Percentiles rank a stretch among this genome's conserved stretches.
Conservation (phyloP, 2,113 vertebrate species). For the Marmota flaviventris region DNA sequence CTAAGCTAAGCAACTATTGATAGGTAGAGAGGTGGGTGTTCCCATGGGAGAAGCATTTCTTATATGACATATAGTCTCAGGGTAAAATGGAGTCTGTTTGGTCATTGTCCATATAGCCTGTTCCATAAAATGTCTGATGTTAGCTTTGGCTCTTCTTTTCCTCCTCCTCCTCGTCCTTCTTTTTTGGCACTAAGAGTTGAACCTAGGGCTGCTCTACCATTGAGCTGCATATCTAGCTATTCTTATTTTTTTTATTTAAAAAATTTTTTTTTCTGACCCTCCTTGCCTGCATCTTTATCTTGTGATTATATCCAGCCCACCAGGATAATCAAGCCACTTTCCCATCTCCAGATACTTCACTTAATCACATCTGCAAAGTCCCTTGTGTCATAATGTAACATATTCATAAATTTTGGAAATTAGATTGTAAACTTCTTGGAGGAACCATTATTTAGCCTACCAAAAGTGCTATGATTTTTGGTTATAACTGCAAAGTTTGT, state of each 20-base stretch:
- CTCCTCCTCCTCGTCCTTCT: too few relatives aligned
- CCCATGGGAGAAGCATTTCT: too few relatives aligned
- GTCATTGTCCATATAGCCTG: too few relatives aligned
- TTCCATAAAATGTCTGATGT: background rate
- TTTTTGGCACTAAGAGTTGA: too few relatives aligned
- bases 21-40: too few relatives aligned
- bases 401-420: background rate
- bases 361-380: background rate
- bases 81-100: too few relatives aligned
- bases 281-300: background rate
- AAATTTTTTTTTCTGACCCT: background rate
- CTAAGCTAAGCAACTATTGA: too few relatives aligned
- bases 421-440: background rate
- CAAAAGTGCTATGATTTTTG: background rate
- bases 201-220: too few relatives aligned
- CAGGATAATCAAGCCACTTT: background rate
- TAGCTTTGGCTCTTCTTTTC: background rate
- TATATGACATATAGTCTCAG: too few relatives aligned
- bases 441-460: background rate
- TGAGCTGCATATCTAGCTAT: too few relatives aligned
- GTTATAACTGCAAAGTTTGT: background rate
- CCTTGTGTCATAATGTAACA: background rate
- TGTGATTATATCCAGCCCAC: background rate
- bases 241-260: too few relatives aligned
- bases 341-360: background rate